Base-by-base conservation (phyloP, 30 jellyfish, hydroid and myxozoan species). In the Turritopsis dohrnii region DNA sequence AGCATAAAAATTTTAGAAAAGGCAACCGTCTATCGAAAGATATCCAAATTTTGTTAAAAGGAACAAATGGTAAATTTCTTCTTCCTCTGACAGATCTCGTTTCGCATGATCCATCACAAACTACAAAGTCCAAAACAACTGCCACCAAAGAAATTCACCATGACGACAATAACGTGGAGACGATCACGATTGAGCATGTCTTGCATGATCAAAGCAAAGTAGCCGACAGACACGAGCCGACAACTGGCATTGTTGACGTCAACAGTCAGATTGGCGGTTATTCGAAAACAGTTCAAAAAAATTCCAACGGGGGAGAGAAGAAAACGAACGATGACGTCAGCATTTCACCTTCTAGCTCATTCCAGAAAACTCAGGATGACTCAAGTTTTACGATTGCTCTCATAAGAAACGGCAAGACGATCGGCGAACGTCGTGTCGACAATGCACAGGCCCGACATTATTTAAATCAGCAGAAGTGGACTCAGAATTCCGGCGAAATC, bases 121-220 rank as follows among this genome's bases (percentile, higher is more conserved):
- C 76, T 88, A 93, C 52, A 54, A 84, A 60, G 52, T 74, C 89
- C 29, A 69, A 81, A 79, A 88, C 89, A 53, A 28, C 96, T 1
- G 84, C 91, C 89, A 66, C 91, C 85, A 86, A 86, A 66, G 97
- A 88, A 76, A 94, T 87, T 28, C 98, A 93, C 29, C 89, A 66
- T 71, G 73, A 71, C 66, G 86, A 30, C 25, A 82, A 82, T 52
- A 27, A 41, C 16, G 84, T 92, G 23, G 98, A 92, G 25, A 87
- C 96, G 19, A 90, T 92, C 25, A 84, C 96, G 71, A 77, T 82
- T 23, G 96, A 92, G 88, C 97, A 91, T 20, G 41, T 65, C 28
- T 41, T 41, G 60, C 60, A 41, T 41, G 60, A 41, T 41, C 60
- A 41, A 41, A 41, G 24, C 29, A 66, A 79, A 52, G 76, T 52